Evolutionary conservation across 2,888 invertebrate genomes (phyloP), one percentile per base, ranked within the genome.

Genomic region (Ctena decussata): DNA sequence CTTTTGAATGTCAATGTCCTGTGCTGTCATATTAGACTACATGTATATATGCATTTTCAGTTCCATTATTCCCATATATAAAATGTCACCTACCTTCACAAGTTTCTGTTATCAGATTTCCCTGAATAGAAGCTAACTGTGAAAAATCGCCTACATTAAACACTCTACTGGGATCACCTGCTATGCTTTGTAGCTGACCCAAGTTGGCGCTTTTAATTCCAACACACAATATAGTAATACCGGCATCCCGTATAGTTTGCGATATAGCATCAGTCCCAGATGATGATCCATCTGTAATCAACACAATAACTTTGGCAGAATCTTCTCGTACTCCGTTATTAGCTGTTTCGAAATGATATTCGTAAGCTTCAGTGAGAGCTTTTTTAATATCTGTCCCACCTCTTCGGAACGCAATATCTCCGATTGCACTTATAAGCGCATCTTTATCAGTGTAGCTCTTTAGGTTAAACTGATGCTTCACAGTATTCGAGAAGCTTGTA

Each of bases 311-410:
- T 70, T 82, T 84, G 15, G 46, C 60, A 15, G 77, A 78, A 24
- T 5, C n/a, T 70, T 71, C 37, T 71, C 24, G 39, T 80, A 70
- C 12, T 77, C 89, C 37, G 80, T 84, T 44, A 82, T 76, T 6
- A 41, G 27, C 0, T 37, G 37, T n/a, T 5, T 49, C n/a, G 44
- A 89, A 89, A 15, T 82, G 82, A n/a, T 77, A 69, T 24, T 53
- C 49, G 11, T 80, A 46, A 27, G 82, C 85, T 69, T 78, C 85
- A 32, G 82, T 73, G 24, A 89, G 57, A 3, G 77, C 89, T 18
- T 81, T 79, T 0, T 82, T 83, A 15, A 84, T 89, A 73, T 89
- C 80, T 0, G 89, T 86, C n/a, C 77, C 24, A n/a, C 89, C 89
- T 6, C 80, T 78, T 44, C 74, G 76, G 35, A 84, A 85, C 2